These are phyloP conservation scores for Desoria tigrina DNA, from an alignment of 2,888 invertebrate species.

Conservation along the genomic window DNA sequence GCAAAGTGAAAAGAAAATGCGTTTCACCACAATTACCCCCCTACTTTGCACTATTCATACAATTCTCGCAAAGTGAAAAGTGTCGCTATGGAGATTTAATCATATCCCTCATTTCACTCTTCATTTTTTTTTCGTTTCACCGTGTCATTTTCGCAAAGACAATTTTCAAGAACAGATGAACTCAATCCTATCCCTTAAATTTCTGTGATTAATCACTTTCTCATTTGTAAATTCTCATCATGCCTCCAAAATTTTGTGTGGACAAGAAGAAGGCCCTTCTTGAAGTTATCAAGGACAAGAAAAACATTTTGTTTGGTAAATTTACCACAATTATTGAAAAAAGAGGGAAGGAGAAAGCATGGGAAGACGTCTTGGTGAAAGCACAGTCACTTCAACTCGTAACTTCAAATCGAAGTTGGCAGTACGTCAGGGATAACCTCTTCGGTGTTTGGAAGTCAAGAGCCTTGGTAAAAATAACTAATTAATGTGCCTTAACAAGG, in stretches of 20 bases:
- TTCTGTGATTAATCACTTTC: too few relatives aligned
- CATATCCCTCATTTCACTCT: too few relatives aligned
- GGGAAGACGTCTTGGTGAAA: conserved; percentile 7
- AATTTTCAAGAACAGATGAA: too few relatives aligned
- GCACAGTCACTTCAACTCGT: not conserved
- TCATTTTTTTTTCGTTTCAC: too few relatives aligned
- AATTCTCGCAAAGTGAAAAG: too few relatives aligned
- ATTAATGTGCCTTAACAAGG: not conserved
- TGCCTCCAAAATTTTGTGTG: not conserved
- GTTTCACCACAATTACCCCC: too few relatives aligned
- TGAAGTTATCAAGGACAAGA: conserved; percentile 7
- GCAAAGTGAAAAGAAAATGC: too few relatives aligned
- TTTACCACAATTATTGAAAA: conserved; percentile 1
- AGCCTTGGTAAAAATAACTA: conserved; percentile 10
- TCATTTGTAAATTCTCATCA: too few relatives aligned
- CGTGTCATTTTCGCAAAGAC: too few relatives aligned
- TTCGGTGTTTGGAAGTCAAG: conserved; percentile 10
- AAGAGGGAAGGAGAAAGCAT: conserved; percentile 1
- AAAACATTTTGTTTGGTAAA: conserved; percentile 13
- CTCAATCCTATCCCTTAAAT: too few relatives aligned
- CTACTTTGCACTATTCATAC: too few relatives aligned
- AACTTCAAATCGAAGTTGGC: not conserved
- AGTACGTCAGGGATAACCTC: not conserved
- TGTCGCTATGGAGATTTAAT: too few relatives aligned
- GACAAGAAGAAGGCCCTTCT: conserved; percentile 5